phyloP scores from a whole-genome alignment of 2,888 invertebrate genomes.

The Hirtodrosophila histrioides region DNA sequence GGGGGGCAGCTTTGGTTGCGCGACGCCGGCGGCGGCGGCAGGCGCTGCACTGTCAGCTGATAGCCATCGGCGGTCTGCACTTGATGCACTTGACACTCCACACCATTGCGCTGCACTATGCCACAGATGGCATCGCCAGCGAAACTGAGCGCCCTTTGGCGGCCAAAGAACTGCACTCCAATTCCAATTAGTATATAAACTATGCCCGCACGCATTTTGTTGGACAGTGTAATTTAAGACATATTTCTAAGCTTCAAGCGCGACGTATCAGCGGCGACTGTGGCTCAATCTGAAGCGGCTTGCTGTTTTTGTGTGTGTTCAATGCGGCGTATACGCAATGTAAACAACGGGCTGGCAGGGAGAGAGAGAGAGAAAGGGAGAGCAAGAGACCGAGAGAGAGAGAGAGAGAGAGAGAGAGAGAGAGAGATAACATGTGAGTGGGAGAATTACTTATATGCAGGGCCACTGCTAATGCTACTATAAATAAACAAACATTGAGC shows the following conservation, averaged over 20 bases:
- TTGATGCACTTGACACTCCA: conserved; percentile 75
- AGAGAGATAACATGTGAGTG: conserved; percentile 1
- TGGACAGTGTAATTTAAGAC: conserved; percentile 21
- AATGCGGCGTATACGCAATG: conserved; percentile 57
- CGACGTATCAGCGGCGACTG: conserved; percentile 45
- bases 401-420: neutral
- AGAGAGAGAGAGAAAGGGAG: neutral
- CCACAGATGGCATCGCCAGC: conserved; percentile 70
- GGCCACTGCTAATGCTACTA: conserved; percentile 27
- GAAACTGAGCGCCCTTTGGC: conserved; percentile 3
- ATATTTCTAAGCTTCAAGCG: conserved; percentile 18
- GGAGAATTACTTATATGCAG: conserved; percentile 11
- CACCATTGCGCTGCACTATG: conserved; percentile 65
- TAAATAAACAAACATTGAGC: conserved; percentile 51
- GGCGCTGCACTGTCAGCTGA: conserved; percentile 77
- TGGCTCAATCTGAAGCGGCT: conserved; percentile 2
- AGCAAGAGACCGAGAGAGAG: neutral
- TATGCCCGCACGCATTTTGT: conserved; percentile 9
- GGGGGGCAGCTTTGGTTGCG: conserved; percentile 36
- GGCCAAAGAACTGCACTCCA: neutral
- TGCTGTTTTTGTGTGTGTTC: conserved; percentile 40
- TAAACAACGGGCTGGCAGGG: conserved; percentile 7
- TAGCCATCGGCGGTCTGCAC: conserved; percentile 81
- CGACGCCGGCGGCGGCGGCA: conserved; percentile 59
- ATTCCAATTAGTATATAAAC: conserved; percentile 8